Conservation (phyloP, 2,888 invertebrate genomes). For the Synanthedon myopaeformis region DNA sequence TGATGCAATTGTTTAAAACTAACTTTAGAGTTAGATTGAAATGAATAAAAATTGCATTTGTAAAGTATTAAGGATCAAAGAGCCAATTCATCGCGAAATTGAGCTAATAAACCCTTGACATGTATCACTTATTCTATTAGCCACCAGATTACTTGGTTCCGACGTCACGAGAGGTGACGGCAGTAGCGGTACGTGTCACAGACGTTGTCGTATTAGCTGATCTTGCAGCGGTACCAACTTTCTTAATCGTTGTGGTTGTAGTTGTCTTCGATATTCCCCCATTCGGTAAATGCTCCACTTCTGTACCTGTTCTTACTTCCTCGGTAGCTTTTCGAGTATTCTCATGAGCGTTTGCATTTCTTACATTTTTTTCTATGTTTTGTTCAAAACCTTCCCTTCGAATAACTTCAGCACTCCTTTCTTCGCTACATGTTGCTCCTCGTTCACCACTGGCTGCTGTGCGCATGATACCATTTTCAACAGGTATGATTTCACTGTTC, state of each 20-base stretch:
- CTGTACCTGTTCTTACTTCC: conserved; percentile 45
- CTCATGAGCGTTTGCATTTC: conserved; percentile 42
- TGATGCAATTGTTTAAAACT: conserved; percentile 1
- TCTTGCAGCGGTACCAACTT: conserved; percentile 48
- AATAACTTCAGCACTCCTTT: conserved; percentile 34
- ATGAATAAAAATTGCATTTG: no score
- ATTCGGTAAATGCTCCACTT: conserved; percentile 49
- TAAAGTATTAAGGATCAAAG: no score
- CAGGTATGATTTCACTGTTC: conserved; percentile 44
- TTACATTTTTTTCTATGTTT: conserved; percentile 37
- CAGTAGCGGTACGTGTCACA: conserved; percentile 46
- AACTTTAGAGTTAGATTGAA: no score
- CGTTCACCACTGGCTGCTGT: conserved; percentile 41
- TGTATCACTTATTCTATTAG: not conserved
- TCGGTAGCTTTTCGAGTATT: conserved; percentile 39
- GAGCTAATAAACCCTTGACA: not conserved
- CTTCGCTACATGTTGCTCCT: conserved; percentile 32
- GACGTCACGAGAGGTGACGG: conserved; percentile 51
- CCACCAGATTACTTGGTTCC: conserved; percentile 40
- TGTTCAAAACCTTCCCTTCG: conserved; percentile 44
- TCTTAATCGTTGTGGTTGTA: conserved; percentile 51
- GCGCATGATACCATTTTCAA: conserved; percentile 41
- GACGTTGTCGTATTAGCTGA: conserved; percentile 44
- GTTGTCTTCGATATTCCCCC: conserved; percentile 54
- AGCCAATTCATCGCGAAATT: not conserved